Conservation (phyloP, 2,797 vertebrate species). For the Sebastes baramenuke region DNA sequence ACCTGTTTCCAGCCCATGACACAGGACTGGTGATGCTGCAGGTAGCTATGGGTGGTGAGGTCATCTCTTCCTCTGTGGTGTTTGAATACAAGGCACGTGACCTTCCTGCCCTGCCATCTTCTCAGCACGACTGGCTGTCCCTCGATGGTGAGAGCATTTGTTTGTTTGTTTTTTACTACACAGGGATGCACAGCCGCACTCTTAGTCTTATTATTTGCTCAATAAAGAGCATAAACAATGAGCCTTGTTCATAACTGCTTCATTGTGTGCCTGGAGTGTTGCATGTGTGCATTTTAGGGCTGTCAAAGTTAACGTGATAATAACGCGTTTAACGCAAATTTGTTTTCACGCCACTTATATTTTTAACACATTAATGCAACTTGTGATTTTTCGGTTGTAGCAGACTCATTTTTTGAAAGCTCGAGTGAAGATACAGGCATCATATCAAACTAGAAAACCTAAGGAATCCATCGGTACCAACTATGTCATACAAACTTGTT, state of each 20-base stretch:
- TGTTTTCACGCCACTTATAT: no score
- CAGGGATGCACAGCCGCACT: not conserved
- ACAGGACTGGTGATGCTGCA: constrained; percentile 98
- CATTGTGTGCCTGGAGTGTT: not conserved
- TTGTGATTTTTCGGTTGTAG: no score
- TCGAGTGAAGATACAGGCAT: no score
- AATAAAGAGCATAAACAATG: not conserved
- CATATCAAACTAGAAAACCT: no score
- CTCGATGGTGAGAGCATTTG: constrained; percentile 89
- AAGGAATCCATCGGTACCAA: no score
- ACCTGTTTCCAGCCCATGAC: constrained; percentile 88
- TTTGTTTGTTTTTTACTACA: not conserved
- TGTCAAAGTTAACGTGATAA: no score
- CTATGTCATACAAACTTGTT: fast-evolving
- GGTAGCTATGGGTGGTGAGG: constrained; percentile 96
- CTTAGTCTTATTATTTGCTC: not conserved
- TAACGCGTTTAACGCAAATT: no score
- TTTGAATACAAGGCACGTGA: constrained; percentile 98
- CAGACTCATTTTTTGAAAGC: no score
- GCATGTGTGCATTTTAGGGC: not conserved
- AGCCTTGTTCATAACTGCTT: not conserved
- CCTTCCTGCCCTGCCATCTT: constrained; percentile 93
- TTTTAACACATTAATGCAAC: no score
- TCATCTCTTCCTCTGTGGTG: constrained; percentile 98
- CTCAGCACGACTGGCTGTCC: constrained; percentile 98